A percentile compares a stretch with the other conserved stretches of the same genome.
phyloP scores from a whole-genome alignment of 1,140 invertebrate genomes.

The Ylistrum balloti region DNA sequence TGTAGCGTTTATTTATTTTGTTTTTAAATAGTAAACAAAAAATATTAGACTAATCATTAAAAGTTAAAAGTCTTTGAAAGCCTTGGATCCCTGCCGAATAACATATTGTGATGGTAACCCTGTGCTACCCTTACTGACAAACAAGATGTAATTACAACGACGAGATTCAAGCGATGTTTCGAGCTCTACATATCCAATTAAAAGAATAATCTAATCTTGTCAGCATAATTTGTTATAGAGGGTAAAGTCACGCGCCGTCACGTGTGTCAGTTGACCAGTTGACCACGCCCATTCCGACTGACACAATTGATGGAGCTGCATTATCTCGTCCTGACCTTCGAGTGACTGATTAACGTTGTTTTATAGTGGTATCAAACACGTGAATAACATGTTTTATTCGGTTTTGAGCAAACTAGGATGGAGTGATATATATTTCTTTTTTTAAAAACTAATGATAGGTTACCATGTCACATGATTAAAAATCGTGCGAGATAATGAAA shows the following conservation, averaged over 20 bases:
- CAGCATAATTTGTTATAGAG: not conserved
- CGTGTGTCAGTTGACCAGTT: not conserved
- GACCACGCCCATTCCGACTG: not conserved
- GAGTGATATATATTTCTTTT: too few relatives aligned
- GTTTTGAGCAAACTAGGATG: too few relatives aligned
- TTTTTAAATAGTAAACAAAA: not conserved
- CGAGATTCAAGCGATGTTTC: not conserved
- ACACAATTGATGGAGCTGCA: too few relatives aligned
- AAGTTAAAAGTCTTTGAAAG: not conserved
- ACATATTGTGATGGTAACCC: not conserved
- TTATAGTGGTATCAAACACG: too few relatives aligned
- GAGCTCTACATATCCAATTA: slow-evolving; percentile 17
- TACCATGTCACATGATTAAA: too few relatives aligned
- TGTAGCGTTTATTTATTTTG: too few relatives aligned
- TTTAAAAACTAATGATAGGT: too few relatives aligned
- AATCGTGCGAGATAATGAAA: too few relatives aligned
- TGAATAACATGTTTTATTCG: too few relatives aligned
- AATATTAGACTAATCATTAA: not conserved
- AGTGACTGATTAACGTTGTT: too few relatives aligned
- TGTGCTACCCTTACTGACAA: not conserved
- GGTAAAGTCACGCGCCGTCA: not conserved
- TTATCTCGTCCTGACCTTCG: too few relatives aligned
- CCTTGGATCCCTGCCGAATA: not conserved
- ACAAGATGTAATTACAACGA: not conserved
- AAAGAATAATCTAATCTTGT: not conserved